Conservation (phyloP, 1,140 invertebrate species). For the Atopsyche davidsoni region DNA sequence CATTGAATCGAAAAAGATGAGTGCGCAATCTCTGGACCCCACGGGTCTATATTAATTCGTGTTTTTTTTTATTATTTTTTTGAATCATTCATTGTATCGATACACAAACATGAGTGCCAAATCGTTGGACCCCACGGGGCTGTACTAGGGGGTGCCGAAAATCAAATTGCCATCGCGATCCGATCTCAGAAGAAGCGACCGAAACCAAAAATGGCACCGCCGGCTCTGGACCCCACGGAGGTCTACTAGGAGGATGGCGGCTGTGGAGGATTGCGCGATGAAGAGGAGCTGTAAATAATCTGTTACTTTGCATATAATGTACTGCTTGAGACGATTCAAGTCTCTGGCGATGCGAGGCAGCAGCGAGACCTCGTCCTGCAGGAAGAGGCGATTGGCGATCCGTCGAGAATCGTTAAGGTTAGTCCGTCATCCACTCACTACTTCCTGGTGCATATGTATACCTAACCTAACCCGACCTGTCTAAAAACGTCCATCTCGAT, state of each 20-base stretch:
- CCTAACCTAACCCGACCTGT: too few relatives aligned
- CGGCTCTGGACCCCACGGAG: slow-evolving; percentile 14
- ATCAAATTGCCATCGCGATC: not conserved
- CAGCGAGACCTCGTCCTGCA: slow-evolving; percentile 18
- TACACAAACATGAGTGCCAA: slow-evolving; percentile 10
- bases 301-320: slow-evolving; percentile 2
- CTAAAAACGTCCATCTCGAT: too few relatives aligned
- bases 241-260: slow-evolving; percentile 8
- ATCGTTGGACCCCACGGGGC: slow-evolving; percentile 15
- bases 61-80: too few relatives aligned
- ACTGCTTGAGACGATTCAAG: slow-evolving; percentile 6
- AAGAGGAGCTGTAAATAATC: not conserved
- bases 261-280: not conserved
- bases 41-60: too few relatives aligned
- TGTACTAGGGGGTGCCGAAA: slow-evolving; percentile 5
- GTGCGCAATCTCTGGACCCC: too few relatives aligned
- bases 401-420: not conserved
- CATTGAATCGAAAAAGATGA: too few relatives aligned
- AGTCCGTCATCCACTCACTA: too few relatives aligned
- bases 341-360: slow-evolving; percentile 14
- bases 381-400: slow-evolving; percentile 12
- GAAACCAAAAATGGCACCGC: too few relatives aligned
- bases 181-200: too few relatives aligned
- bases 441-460: too few relatives aligned
- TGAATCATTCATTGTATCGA: too few relatives aligned